These are phyloP conservation scores for Paramisgurnus dabryanus DNA, from an alignment of 2,113 vertebrate genomes.

Conservation along the genomic window DNA sequence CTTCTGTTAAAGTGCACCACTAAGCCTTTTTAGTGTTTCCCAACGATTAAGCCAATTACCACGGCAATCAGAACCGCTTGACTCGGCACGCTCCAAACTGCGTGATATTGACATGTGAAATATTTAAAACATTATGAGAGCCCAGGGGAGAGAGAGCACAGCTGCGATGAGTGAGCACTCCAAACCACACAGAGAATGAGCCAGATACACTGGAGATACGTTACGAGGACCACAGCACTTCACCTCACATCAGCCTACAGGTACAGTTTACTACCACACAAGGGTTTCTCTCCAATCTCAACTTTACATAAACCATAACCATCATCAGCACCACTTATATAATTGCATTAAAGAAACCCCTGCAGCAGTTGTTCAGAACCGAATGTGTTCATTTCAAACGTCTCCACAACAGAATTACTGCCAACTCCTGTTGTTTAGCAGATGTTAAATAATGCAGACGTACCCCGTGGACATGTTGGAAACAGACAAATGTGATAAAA, in stretches of 20 bases:
- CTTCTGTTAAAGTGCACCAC: slow-evolving; percentile 39
- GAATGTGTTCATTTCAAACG: not conserved
- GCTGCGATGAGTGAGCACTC: slow-evolving; percentile 79
- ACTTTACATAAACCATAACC: slow-evolving; percentile 10
- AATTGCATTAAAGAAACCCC: slow-evolving; percentile 17
- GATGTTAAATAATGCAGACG: slow-evolving; percentile 35
- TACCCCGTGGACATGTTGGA: slow-evolving; percentile 22
- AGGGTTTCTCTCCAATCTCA: not conserved
- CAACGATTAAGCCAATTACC: slow-evolving; percentile 80
- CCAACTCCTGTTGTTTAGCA: slow-evolving; percentile 26
- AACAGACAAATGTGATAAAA: slow-evolving; percentile 27
- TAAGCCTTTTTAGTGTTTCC: slow-evolving; percentile 72
- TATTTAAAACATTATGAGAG: slow-evolving; percentile 80
- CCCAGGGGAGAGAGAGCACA: slow-evolving; percentile 73
- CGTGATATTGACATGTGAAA: slow-evolving; percentile 82
- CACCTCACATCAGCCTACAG: slow-evolving; percentile 59
- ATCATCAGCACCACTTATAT: not conserved
- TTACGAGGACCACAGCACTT: slow-evolving; percentile 66
- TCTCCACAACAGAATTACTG: slow-evolving; percentile 29
- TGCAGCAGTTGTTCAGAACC: not conserved
- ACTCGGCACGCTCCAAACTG: slow-evolving; percentile 80
- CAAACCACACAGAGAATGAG: slow-evolving; percentile 73
- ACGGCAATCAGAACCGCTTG: slow-evolving; percentile 78
- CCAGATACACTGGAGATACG: slow-evolving; percentile 68
- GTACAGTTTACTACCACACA: slow-evolving; percentile 57